Evolutionary conservation across 2,797 vertebrate genomes (phyloP).

Genomic region (Cirrhinus mrigala): DNA sequence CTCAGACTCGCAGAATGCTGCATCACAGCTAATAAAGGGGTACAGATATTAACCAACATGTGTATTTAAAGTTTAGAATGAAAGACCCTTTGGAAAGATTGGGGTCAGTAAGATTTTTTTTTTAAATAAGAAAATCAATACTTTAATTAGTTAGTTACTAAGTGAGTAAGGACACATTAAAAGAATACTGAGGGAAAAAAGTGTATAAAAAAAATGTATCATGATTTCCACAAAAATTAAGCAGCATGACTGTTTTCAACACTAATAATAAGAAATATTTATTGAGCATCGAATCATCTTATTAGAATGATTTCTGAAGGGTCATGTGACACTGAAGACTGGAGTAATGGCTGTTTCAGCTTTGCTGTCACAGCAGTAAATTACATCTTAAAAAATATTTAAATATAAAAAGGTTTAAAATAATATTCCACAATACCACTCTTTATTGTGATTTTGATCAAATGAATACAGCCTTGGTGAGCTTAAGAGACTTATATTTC

Average conservation of each 20-base stretch:
- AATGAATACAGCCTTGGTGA: background rate
- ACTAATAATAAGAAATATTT: background rate
- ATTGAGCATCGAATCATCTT: background rate
- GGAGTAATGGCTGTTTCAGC: background rate
- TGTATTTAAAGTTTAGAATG: background rate
- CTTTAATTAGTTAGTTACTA: background rate
- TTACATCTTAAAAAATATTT: too few relatives aligned
- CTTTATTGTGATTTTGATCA: background rate
- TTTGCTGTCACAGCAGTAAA: background rate
- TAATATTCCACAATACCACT: background rate
- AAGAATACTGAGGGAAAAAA: background rate
- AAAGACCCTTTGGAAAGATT: background rate
- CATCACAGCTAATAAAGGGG: slow-evolving; percentile 96
- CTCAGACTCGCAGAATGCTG: slow-evolving; percentile 95
- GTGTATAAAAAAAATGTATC: background rate
- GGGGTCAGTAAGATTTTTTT: background rate
- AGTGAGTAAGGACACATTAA: background rate
- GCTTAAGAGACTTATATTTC: too few relatives aligned
- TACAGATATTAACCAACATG: slow-evolving; percentile 65
- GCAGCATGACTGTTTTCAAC: background rate
- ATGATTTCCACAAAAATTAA: background rate
- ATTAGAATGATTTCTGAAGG: too few relatives aligned
- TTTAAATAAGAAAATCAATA: background rate
- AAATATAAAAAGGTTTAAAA: background rate
- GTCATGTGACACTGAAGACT: background rate